These are phyloP conservation scores for Phylloscopus trochiloides DNA, from an alignment of 2,113 vertebrate genomes.

Conservation along the genomic window DNA sequence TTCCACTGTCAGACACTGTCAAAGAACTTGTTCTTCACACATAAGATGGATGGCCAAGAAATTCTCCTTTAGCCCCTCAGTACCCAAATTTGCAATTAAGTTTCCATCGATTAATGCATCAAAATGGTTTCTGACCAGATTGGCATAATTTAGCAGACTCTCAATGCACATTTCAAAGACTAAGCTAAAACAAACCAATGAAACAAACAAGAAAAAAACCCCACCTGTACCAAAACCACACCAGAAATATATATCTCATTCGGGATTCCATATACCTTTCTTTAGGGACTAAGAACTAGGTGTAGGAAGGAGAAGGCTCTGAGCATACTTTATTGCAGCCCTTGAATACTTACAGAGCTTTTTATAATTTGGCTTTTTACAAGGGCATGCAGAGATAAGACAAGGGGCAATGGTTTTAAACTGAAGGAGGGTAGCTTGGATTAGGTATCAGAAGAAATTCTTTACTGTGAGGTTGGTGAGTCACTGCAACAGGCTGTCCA, in stretches of 20 bases:
- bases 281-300: background rate
- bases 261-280: background rate
- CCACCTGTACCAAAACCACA: background rate
- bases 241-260: accelerated
- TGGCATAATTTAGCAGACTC: background rate
- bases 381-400: background rate
- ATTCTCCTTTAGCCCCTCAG: background rate
- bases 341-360: background rate
- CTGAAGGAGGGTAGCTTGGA: background rate
- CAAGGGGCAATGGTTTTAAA: background rate
- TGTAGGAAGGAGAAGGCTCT: background rate
- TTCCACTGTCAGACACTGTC: background rate
- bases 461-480: background rate
- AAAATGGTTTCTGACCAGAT: background rate
- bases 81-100: background rate
- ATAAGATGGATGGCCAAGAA: accelerated
- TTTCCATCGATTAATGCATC: background rate
- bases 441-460: background rate
- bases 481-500: background rate
- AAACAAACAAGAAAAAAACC: background rate
- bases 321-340: background rate
- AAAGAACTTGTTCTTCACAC: background rate
- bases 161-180: background rate
- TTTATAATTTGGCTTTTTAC: background rate
- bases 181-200: background rate